phyloP scores from a whole-genome alignment of 2,113 vertebrate genomes.

The Nyctereutes procyonoides region DNA sequence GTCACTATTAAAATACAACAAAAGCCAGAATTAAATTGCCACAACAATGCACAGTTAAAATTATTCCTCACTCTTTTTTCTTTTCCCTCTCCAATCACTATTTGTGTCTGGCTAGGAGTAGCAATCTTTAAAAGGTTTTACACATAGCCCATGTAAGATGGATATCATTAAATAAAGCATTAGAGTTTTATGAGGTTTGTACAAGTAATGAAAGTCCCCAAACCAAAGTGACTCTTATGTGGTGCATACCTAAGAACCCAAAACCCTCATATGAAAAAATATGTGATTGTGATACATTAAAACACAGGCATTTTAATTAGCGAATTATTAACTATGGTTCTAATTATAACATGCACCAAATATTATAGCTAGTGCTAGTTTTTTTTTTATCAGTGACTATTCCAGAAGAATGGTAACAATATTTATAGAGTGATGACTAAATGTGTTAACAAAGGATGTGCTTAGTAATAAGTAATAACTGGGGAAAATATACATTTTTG shows the following conservation, averaged over 20 bases:
- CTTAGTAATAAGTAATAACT: background rate
- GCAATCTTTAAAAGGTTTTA: constrained; percentile 60
- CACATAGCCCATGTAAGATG: constrained; percentile 18
- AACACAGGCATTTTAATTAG: background rate
- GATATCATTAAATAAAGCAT: background rate
- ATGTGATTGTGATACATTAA: background rate
- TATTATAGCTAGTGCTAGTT: background rate
- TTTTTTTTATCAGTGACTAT: background rate
- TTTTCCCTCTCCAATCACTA: constrained; percentile 62
- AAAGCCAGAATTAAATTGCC: constrained; percentile 41
- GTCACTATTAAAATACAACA: constrained; percentile 33
- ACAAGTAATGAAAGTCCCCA: background rate
- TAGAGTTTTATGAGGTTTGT: constrained; percentile 50
- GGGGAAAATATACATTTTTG: background rate
- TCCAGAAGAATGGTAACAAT: background rate
- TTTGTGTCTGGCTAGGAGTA: constrained; percentile 70
- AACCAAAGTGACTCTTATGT: background rate
- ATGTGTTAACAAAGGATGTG: background rate
- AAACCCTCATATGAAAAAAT: background rate
- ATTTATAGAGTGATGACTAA: background rate
- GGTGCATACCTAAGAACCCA: background rate
- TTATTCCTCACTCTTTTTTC: constrained; percentile 53
- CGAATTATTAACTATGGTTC: background rate
- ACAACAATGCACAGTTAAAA: constrained; percentile 68
- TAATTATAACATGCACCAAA: background rate